These are phyloP conservation scores for Apodemia mormo DNA, from an alignment of 2,888 invertebrate genomes.

Conservation along the genomic window DNA sequence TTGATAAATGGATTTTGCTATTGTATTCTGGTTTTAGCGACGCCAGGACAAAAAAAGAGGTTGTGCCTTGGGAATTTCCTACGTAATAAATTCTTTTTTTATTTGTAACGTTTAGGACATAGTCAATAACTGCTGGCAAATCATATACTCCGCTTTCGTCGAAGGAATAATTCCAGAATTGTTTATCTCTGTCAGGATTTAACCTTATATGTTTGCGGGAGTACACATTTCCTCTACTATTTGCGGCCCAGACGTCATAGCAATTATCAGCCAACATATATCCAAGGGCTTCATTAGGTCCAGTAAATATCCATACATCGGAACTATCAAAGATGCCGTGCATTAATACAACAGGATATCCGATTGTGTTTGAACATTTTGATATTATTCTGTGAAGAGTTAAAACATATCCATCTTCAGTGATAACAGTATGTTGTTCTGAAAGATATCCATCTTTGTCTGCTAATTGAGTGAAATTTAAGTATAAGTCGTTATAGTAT, in stretches of 20 bases:
- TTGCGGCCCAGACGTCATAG: conserved; percentile 68
- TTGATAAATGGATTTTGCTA: conserved; percentile 73
- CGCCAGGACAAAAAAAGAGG: conserved; percentile 77
- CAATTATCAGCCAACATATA: conserved; percentile 68
- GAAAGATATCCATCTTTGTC: conserved; percentile 42
- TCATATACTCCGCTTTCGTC: conserved; percentile 87
- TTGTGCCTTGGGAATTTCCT: conserved; percentile 86
- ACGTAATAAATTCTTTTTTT: conserved; percentile 80
- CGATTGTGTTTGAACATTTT: conserved; percentile 45
- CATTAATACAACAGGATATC: conserved; percentile 45
- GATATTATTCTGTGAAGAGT: conserved; percentile 43
- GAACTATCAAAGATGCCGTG: conserved; percentile 52
- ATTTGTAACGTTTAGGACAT: conserved; percentile 58
- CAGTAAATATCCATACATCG: conserved; percentile 49
- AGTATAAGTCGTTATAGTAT: conserved; percentile 54
- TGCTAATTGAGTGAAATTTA: conserved; percentile 45
- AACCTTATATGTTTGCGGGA: conserved; percentile 72
- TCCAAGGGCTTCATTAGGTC: conserved; percentile 55
- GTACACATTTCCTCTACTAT: conserved; percentile 83
- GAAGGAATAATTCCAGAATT: conserved; percentile 81
- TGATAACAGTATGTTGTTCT: conserved; percentile 44
- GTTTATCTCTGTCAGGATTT: conserved; percentile 51
- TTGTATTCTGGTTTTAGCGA: conserved; percentile 78
- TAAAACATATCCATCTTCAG: conserved; percentile 48
- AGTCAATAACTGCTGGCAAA: conserved; percentile 82